Evolutionary conservation across 2,888 invertebrate species (phyloP), one percentile per base, ranked within the genome.

Genomic region (Cryptocephalus moraei): DNA sequence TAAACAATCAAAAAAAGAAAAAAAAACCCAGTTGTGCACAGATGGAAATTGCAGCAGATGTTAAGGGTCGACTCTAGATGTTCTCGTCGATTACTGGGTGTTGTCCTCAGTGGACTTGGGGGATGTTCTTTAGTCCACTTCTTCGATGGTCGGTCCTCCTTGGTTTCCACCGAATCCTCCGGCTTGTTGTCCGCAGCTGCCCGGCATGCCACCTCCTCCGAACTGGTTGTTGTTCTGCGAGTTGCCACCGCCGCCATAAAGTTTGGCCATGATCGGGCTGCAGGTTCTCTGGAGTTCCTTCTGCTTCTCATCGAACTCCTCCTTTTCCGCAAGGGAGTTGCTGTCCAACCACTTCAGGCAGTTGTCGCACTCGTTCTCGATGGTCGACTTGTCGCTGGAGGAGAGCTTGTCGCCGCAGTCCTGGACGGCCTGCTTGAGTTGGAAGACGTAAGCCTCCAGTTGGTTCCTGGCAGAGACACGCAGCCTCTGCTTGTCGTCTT

Each of bases 401-500:
- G 71, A 68, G 33, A 90, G 67, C 64, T 79, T 82, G 44, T 74
- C 74, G 0, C 80, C 80, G 36, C 78, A 75, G n/a, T 83, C 80
- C 14, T 81, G 78, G 14, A 78, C 66, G 0, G 84, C 81, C 60
- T 85, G 84, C 60, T 82, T 84, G 39, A 83, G 79, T 52, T 75
- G 75, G 66, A 83, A 86, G 13, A 79, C 85, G 64, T 86, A 86
- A 8, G 76, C 68, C 65, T 86, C 88, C 39, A 89, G 72, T 58
- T 80, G 77, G 68, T 89, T 89, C 48, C 84, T 77, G 9, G 86
- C 77, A 0, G 77, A 64, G 9, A 88, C 79, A 43, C 79, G 75
- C 59, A 83, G 77, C 14, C 78, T 72, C 58, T 84, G 84, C 59
- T 77, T 77, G 50, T 82, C 82, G 58, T 86, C 86, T 62, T 86